phyloP scores from a whole-genome alignment of 1,140 invertebrate genomes.

The Pseudomyrmex cubaensis region DNA sequence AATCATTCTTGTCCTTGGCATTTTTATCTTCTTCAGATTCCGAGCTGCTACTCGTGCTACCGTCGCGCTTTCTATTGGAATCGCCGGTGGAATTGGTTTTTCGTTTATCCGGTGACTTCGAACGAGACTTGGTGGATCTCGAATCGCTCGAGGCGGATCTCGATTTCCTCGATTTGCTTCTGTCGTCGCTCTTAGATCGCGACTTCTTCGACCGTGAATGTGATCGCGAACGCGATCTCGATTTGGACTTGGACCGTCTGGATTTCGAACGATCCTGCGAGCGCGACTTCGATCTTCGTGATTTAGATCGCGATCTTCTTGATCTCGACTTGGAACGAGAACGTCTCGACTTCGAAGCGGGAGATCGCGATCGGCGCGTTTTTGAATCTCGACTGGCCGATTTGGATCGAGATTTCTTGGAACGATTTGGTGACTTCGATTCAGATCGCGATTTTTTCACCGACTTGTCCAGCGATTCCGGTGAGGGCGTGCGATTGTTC shows the following conservation, averaged over 20 bases:
- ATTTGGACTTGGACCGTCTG: constrained; percentile 76
- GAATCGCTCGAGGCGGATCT: constrained; percentile 81
- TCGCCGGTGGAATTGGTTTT: constrained; percentile 81
- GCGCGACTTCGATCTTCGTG: constrained; percentile 74
- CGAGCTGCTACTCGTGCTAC: constrained; percentile 81
- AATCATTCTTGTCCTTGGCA: constrained; percentile 88
- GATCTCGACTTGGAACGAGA: constrained; percentile 74
- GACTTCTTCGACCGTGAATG: constrained; percentile 80
- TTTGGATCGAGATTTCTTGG: constrained; percentile 76
- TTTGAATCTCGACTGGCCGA: constrained; percentile 77
- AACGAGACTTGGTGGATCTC: constrained; percentile 80
- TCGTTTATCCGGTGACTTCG: constrained; percentile 81
- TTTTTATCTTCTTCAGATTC: constrained; percentile 81
- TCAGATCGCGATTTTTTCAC: constrained; percentile 81
- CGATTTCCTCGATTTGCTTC: constrained; percentile 82
- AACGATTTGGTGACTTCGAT: constrained; percentile 79
- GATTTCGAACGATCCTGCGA: constrained; percentile 72
- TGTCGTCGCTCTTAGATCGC: constrained; percentile 80
- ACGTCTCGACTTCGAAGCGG: constrained; percentile 72
- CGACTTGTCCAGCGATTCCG: constrained; percentile 74
- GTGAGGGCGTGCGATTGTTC: constrained; percentile 81
- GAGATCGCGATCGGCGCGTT: constrained; percentile 75
- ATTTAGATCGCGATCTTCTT: constrained; percentile 76
- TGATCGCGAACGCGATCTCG: constrained; percentile 75
- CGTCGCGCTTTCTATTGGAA: constrained; percentile 77